Base-by-base conservation (phyloP, 2,888 invertebrate species). In the Orchesellides sinensis region DNA sequence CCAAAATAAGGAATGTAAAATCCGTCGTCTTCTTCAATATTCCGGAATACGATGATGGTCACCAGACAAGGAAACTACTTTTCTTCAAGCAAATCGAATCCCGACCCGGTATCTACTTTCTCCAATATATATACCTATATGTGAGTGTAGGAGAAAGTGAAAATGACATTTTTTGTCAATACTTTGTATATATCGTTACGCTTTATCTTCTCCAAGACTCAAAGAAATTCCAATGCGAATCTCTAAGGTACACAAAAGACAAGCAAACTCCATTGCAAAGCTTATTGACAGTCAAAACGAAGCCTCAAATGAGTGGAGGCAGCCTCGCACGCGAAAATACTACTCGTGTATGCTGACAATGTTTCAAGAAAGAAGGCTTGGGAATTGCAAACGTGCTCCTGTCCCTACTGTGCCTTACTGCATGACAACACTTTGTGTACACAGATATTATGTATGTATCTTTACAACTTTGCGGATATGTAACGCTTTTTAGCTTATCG, bases 311-410 rank as follows among this genome's bases (percentile, higher is more conserved):
- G 65, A 65, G 45, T 65, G 45, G 19, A 65, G 47, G 45, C 32
- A 63, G 63, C 10, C 65, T 25, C 32, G 40, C 5, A 12, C 12
- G 54, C 6, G n/a, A n/a, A n/a, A n/a, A n/a, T n/a, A n/a, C n/a
- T n/a, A n/a, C 25, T 12, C n/a, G 6, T 12, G 56, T 12, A 27
- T 27, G 27, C 25, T n/a, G 27, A 56, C 25, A 25, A 21, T 52
- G 17, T 52, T 52, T 17, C 32, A 32, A 17, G 32, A 61, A 35
- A 29, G 61, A 29, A 32, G 61, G 27, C 27, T 49, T 23, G 68
- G 68, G 68, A 68, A 68, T 68, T 68, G 68, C 68, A 68, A 49
- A 68, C 68, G 68, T 68, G 68, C 32, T 47, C n/a, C 47, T 68
- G n/a, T n/a, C n/a, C n/a, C n/a, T n/a, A n/a, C n/a, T n/a, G n/a